Percentiles rank a stretch among this genome's conserved stretches.
phyloP scores from a whole-genome alignment of 2,888 invertebrate species.

The Standfussiana lucernea region DNA sequence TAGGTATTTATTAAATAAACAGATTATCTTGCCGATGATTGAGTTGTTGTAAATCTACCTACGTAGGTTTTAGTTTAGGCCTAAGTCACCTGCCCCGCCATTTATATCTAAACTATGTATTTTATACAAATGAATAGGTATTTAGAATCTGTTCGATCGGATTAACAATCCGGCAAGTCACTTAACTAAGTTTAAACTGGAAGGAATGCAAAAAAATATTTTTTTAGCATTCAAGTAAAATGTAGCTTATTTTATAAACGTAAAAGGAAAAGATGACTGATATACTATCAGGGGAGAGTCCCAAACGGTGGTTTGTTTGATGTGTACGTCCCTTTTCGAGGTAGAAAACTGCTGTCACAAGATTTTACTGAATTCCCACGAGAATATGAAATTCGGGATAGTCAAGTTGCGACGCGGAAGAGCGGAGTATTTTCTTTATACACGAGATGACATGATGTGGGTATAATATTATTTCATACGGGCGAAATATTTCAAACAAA shows the following conservation, averaged over 20 bases:
- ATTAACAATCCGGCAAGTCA: not conserved
- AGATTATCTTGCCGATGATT: constrained; percentile 14
- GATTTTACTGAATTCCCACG: constrained; percentile 60
- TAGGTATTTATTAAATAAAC: constrained; percentile 20
- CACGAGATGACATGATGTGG: constrained; percentile 55
- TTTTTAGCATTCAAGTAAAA: constrained; percentile 27
- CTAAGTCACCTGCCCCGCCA: constrained; percentile 30
- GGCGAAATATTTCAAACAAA: constrained; percentile 39
- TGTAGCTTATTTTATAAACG: constrained; percentile 40
- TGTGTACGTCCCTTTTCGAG: constrained; percentile 62
- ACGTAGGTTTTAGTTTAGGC: constrained; percentile 49
- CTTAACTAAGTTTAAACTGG: not conserved
- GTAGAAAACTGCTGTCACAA: constrained; percentile 56
- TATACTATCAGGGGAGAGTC: constrained; percentile 52
- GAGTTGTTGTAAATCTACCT: constrained; percentile 24
- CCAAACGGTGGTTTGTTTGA: constrained; percentile 61
- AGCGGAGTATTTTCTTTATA: constrained; percentile 58
- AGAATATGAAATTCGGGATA: constrained; percentile 54
- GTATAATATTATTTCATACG: constrained; percentile 48
- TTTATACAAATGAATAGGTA: constrained; percentile 2
- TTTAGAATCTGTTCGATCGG: constrained; percentile 1
- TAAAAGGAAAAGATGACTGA: constrained; percentile 56
- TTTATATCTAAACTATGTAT: constrained; percentile 27
- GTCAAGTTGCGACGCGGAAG: constrained; percentile 54
- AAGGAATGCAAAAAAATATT: constrained; percentile 20